A percentile compares a stretch with the other conserved stretches of the same genome.
phyloP scores from a whole-genome alignment of 2,888 invertebrate genomes.

The Dynastes grantii region DNA sequence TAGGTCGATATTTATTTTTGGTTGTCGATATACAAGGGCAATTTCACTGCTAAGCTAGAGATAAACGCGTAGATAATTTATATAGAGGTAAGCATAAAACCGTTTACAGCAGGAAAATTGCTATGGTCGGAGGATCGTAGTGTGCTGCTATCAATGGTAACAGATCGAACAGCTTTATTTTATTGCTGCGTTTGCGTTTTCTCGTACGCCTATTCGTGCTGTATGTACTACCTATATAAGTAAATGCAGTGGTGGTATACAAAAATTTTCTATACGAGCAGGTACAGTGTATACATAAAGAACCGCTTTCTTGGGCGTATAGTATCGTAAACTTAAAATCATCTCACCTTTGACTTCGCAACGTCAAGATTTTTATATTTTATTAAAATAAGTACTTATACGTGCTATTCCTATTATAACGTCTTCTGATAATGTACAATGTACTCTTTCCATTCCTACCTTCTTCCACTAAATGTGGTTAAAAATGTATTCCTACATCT shows the following conservation, averaged over 20 bases:
- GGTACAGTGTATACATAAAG: neutral
- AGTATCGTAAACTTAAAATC: conserved; percentile 17
- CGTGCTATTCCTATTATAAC: no score
- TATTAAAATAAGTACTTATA: neutral
- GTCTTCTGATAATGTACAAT: no score
- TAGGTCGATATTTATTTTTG: conserved; percentile 25
- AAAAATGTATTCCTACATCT: no score
- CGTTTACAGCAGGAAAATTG: conserved; percentile 28
- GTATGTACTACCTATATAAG: conserved; percentile 7
- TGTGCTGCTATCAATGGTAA: conserved; percentile 19
- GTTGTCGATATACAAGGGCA: conserved; percentile 17
- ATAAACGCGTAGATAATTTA: conserved; percentile 37
- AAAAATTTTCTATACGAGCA: neutral
- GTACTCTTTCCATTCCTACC: no score
- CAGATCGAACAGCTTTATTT: conserved; percentile 39
- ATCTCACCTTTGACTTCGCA: conserved; percentile 27
- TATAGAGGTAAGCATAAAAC: conserved; percentile 35
- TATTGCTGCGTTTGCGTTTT: conserved; percentile 41
- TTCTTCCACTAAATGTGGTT: no score
- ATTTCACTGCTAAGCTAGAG: conserved; percentile 25
- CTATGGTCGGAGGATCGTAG: conserved; percentile 15
- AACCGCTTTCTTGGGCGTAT: neutral
- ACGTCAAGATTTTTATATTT: neutral
- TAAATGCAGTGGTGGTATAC: no score
- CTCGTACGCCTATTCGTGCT: conserved; percentile 16